phyloP scores from a whole-genome alignment of 2,113 vertebrate genomes.

The Chrysemys picta region DNA sequence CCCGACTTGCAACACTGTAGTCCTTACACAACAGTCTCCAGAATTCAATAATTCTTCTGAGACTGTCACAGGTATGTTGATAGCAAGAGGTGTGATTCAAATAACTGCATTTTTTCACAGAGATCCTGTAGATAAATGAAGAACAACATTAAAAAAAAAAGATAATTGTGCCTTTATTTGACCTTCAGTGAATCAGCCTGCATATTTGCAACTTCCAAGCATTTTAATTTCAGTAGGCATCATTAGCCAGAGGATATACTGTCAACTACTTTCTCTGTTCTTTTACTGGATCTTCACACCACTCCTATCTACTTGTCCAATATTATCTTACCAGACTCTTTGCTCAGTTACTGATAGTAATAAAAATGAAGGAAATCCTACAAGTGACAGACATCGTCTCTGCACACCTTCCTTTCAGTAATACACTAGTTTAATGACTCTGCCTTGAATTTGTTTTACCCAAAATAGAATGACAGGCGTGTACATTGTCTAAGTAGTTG shows the following conservation, averaged over 20 bases:
- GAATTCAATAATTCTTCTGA: neutral
- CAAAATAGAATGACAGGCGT: neutral
- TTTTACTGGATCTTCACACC: neutral
- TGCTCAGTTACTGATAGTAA: neutral
- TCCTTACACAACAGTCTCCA: neutral
- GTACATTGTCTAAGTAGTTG: neutral
- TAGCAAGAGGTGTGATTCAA: neutral
- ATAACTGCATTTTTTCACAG: neutral
- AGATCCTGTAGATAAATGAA: neutral
- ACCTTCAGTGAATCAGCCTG: neutral
- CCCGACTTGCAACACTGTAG: neutral
- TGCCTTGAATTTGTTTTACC: neutral
- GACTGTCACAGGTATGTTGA: neutral
- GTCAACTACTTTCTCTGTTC: neutral
- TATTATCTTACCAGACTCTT: neutral
- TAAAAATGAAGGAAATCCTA: neutral
- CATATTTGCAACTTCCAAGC: neutral
- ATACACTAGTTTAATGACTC: accelerated
- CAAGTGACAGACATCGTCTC: neutral
- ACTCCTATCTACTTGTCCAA: neutral
- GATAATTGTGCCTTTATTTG: neutral
- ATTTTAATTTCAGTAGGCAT: neutral
- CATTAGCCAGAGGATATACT: neutral
- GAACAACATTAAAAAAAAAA: neutral
- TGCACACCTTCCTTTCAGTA: neutral